Base-by-base conservation (phyloP, 37 sponge, comb jelly and placozoan genomes). In the Axinella damicornis region DNA sequence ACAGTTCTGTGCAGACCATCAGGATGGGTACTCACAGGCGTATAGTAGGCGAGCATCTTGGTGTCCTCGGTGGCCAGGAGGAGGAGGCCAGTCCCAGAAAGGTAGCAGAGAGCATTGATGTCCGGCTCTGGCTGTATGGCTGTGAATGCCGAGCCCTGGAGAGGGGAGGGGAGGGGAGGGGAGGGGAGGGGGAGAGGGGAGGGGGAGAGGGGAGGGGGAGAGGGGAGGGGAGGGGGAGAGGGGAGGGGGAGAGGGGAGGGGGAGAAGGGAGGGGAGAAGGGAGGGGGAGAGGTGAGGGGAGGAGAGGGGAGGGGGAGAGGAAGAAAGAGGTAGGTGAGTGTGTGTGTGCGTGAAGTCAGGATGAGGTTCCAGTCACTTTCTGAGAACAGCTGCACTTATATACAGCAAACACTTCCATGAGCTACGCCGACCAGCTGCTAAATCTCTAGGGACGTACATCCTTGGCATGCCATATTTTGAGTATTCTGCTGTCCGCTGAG, bases 401-500 rank as follows among this genome's bases (percentile, higher is more conserved):
- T 9, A 46, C 9, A 46, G 46, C 46, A 46, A 46, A 46, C 46
- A 46, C 46, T 9, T 46, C 46, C n/a, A n/a, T n/a, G n/a, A 46
- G 6, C 46, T 46, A 46, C 46, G 4, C 6, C 46, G 46, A 46
- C 46, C 46, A 46, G 46, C 46, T 46, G 46, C 46, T 46, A 46
- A 46, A 46, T 46, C n/a, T n/a, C n/a, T n/a, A n/a, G 46, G 9
- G 46, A 73, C 81, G 65, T 71, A 95, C 97, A 78, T 79, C 73
- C 27, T 87, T 74, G 41, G 79, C 84, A 37, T 94, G 65, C 99
- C 99, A 98, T 24, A 98, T 92, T 71, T 92, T 96, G 41, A 98
- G 57, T n/a, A 72, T 71, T 54, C 90, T 94, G 28, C 76, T 76
- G 65, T 96, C 97, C 0, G 93, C 90, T 0, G 97, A 92, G 30